A percentile compares a stretch with the other conserved stretches of the same genome.
phyloP scores from a whole-genome alignment of 2,113 vertebrate genomes.

The Serinus canaria region DNA sequence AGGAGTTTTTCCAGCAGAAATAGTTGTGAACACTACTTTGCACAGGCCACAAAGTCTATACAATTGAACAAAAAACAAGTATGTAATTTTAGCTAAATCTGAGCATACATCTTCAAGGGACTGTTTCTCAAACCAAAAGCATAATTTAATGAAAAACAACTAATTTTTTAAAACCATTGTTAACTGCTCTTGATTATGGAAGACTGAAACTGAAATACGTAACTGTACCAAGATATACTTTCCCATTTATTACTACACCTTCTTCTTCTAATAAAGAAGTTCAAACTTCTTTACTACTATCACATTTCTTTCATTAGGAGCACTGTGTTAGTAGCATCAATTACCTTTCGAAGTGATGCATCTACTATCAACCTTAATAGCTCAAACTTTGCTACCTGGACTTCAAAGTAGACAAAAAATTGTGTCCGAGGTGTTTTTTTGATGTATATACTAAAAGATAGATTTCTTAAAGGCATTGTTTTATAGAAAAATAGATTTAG shows the following conservation, averaged over 20 bases:
- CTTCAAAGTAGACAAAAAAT: background rate
- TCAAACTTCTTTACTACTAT: background rate
- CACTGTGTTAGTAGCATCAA: background rate
- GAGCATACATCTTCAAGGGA: background rate
- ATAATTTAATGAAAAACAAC: background rate
- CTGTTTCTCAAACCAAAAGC: background rate
- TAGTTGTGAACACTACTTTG: background rate
- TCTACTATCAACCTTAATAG: background rate
- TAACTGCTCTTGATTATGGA: background rate
- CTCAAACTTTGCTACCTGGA: background rate
- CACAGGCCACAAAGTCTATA: background rate
- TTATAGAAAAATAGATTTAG: background rate
- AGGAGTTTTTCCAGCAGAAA: background rate
- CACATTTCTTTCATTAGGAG: background rate
- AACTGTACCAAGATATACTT: background rate
- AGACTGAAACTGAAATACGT: background rate
- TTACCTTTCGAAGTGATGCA: background rate
- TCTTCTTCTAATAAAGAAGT: background rate
- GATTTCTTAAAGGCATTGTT: background rate
- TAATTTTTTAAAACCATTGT: background rate
- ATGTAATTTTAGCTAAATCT: background rate
- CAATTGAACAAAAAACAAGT: background rate
- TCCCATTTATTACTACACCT: background rate
- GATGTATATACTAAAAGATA: background rate
- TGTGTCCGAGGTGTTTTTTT: accelerated